Base-by-base conservation (phyloP, 2,888 invertebrate genomes). In the Caenorhabditis macrosperma region DNA sequence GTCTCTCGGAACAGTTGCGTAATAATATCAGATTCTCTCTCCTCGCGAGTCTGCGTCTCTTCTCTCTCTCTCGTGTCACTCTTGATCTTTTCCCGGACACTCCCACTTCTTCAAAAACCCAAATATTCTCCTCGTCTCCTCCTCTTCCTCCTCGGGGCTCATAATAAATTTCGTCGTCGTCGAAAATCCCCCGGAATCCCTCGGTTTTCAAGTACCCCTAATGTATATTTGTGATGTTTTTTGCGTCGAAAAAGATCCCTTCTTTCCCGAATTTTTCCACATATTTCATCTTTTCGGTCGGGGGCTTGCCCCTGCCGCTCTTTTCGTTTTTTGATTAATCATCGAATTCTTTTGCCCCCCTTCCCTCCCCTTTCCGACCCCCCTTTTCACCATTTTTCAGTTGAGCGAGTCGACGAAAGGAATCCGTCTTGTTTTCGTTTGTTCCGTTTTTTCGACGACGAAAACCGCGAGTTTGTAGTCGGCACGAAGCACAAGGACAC, bases 321-420 rank as follows among this genome's bases (percentile, higher is more conserved):
- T 60, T 50, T 26, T 72, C 48, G 33, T 72, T 72, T 57, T 72
- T 72, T 72, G 72, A 72, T 72, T 72, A 72, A 72, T 66, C 75
- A 75, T 75, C 66, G 66, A 75, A 75, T 66, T 66, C 57, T 60
- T 50, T 41, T 52, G 35, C 30, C 22, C 52, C 24, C 63, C 46
- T 30, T 26, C 44, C 54, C 48, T 20, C 46, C 41, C 20, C 35
- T 69, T 63, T 67, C 30, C 15, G 12, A 46, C 50, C 26, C 35
- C 41, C 55, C 22, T 52, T 59, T 61, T 46, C 24, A 6, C 44
- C 17, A 9, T 35, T 66, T 54, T 50, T 52, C 28, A 4, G 24
- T 24, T 54, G 9, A 4, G 5, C 26, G 2, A 17, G 5, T 33
- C 33, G 33, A 5, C 33, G 9, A 33, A 33, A 33, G 9, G 33